Conservation (phyloP, 2,113 vertebrate species). For the Coregonus clupeaformis region DNA sequence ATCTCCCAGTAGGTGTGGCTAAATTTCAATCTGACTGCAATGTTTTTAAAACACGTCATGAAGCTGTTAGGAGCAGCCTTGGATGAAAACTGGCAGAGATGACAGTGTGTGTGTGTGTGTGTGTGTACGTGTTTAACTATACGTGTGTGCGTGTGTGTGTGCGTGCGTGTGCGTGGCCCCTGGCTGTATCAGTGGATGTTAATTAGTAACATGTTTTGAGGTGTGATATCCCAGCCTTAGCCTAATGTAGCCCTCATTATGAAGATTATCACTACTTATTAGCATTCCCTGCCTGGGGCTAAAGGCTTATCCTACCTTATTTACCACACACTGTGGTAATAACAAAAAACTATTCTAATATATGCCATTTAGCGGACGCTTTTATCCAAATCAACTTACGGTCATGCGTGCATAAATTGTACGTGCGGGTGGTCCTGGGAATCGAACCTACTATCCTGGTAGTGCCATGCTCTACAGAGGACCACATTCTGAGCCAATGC, state of each 20-base stretch:
- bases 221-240: conserved; percentile 7
- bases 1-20: no score
- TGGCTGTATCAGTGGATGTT: neutral
- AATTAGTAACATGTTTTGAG: neutral
- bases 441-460: no score
- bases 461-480: no score
- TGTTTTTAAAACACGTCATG: neutral
- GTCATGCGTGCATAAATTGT: no score
- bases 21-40: no score
- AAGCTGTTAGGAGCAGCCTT: neutral
- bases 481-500: no score
- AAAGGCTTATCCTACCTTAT: conserved; percentile 22
- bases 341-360: no score
- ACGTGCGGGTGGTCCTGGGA: no score
- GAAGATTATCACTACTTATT: conserved; percentile 26
- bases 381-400: no score
- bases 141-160: neutral
- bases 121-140: neutral
- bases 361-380: no score
- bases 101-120: neutral
- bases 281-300: conserved; percentile 12
- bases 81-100: conserved; percentile 1
- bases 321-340: no score
- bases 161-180: neutral
- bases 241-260: conserved; percentile 27